Evolutionary conservation across 2,797 vertebrate genomes (phyloP).

Genomic region (Pseudochromis fuscus): DNA sequence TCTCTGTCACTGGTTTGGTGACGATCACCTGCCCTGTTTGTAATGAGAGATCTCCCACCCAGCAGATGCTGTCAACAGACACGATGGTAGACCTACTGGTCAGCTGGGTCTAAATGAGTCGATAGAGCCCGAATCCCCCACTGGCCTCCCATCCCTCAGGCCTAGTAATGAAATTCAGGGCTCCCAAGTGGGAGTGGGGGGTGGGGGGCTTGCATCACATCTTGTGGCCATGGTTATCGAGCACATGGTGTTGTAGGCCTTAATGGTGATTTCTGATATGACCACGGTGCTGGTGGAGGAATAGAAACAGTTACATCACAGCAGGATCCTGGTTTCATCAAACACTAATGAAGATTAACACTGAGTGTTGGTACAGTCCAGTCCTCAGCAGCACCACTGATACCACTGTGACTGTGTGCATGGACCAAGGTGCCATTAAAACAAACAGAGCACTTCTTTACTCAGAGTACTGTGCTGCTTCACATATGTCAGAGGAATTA

Average conservation of each 20-base stretch:
- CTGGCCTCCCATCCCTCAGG: conserved; percentile 30
- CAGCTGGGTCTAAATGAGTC: conserved; percentile 47
- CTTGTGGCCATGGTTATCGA: conserved; percentile 42
- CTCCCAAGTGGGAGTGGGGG: too few relatives aligned
- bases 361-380: not conserved
- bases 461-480: too few relatives aligned
- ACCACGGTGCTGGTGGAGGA: conserved; percentile 7
- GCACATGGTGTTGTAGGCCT: conserved; percentile 43
- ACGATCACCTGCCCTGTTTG: conserved; percentile 47
- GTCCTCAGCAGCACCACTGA: not conserved
- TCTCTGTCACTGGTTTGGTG: conserved; percentile 10
- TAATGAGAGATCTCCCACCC: conserved; percentile 18
- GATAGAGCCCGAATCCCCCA: conserved; percentile 42
- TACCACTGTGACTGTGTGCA: not conserved
- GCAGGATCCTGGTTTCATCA: not conserved
- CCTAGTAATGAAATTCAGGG: conserved; percentile 74
- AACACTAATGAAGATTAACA: not conserved
- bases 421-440: not conserved
- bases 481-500: too few relatives aligned
- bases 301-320: conserved; percentile 27
- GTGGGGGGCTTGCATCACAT: not conserved
- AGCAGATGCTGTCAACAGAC: conserved; percentile 58
- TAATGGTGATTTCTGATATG: not conserved
- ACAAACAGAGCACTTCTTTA: too few relatives aligned
- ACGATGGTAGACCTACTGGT: conserved; percentile 31